Percentiles rank a stretch among this genome's conserved stretches.
phyloP scores from a whole-genome alignment of 2,888 invertebrate genomes.

The Leuctra nigra region DNA sequence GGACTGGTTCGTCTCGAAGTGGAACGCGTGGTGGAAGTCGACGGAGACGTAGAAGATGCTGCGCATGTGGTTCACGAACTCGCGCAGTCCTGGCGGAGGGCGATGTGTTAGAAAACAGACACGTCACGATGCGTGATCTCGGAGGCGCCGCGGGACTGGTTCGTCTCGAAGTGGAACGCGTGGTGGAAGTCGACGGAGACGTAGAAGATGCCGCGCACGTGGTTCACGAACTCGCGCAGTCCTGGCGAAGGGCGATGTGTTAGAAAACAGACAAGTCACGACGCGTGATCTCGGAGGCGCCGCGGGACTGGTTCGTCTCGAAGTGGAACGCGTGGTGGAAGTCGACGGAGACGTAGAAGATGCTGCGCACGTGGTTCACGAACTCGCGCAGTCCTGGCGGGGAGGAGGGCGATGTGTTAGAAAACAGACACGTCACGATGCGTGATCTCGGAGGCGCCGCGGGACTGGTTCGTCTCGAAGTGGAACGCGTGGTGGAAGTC shows the following conservation, averaged over 20 bases:
- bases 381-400: slow-evolving; percentile 52
- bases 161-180: slow-evolving; percentile 52
- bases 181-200: slow-evolving; percentile 56
- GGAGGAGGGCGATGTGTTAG: too few species aligned
- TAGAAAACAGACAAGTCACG: too few species aligned
- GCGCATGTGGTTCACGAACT: slow-evolving; percentile 50
- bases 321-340: slow-evolving; percentile 56
- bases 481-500: slow-evolving; percentile 55
- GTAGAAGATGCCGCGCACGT: slow-evolving; percentile 55
- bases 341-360: slow-evolving; percentile 57
- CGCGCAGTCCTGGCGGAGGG: slow-evolving; percentile 51
- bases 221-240: slow-evolving; percentile 48
- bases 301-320: slow-evolving; percentile 49
- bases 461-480: slow-evolving; percentile 51
- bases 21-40: slow-evolving; percentile 54
- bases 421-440: too few species aligned
- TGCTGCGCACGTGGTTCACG: slow-evolving; percentile 48
- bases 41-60: slow-evolving; percentile 58
- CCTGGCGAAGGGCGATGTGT: too few species aligned
- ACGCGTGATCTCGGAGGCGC: slow-evolving; percentile 44
- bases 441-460: slow-evolving; percentile 47
- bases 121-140: too few species aligned
- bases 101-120: too few species aligned
- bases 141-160: slow-evolving; percentile 46
- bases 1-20: slow-evolving; percentile 51